Evolutionary conservation across 2,888 invertebrate genomes (phyloP).

Genomic region (Chymomyza fuscimana): DNA sequence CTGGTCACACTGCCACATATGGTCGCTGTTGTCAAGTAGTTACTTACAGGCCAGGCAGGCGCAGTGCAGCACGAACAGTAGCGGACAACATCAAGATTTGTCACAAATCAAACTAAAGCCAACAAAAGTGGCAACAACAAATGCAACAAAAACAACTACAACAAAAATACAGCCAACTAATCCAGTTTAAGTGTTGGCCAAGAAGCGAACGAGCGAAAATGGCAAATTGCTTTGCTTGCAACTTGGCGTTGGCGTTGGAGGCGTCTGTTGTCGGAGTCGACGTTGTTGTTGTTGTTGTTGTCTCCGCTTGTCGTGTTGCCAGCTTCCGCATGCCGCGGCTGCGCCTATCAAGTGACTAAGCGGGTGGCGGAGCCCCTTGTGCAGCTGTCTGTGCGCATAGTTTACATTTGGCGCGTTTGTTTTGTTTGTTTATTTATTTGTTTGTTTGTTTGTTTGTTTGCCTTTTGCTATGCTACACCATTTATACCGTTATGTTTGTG

Average conservation of each 20-base stretch:
- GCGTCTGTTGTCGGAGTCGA: conserved; percentile 30
- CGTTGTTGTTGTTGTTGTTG: conserved; percentile 13
- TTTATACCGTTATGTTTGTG: conserved; percentile 68
- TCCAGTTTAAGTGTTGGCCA: conserved; percentile 68
- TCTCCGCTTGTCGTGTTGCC: conserved; percentile 26
- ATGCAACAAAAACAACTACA: not conserved
- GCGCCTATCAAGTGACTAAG: conserved; percentile 66
- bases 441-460: conserved; percentile 30
- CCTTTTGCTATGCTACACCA: conserved; percentile 32
- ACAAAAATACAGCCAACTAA: conserved; percentile 57
- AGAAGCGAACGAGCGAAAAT: conserved; percentile 42
- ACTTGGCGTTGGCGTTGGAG: conserved; percentile 37
- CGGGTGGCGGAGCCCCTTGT: conserved; percentile 7
- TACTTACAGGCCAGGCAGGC: conserved; percentile 4
- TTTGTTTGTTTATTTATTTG: conserved; percentile 18
- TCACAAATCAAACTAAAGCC: conserved; percentile 66
- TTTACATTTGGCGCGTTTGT: conserved; percentile 63
- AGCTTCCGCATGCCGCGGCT: conserved; percentile 28
- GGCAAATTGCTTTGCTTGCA: conserved; percentile 52
- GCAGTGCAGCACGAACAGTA: conserved; percentile 48
- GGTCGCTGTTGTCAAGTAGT: conserved; percentile 1
- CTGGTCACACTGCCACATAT: conserved; percentile 39
- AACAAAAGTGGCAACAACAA: conserved; percentile 3
- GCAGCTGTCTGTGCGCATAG: conserved; percentile 38
- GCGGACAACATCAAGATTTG: conserved; percentile 69